Evolutionary conservation across 2,888 invertebrate species (phyloP).

Genomic region (Teleogryllus oceanicus): DNA sequence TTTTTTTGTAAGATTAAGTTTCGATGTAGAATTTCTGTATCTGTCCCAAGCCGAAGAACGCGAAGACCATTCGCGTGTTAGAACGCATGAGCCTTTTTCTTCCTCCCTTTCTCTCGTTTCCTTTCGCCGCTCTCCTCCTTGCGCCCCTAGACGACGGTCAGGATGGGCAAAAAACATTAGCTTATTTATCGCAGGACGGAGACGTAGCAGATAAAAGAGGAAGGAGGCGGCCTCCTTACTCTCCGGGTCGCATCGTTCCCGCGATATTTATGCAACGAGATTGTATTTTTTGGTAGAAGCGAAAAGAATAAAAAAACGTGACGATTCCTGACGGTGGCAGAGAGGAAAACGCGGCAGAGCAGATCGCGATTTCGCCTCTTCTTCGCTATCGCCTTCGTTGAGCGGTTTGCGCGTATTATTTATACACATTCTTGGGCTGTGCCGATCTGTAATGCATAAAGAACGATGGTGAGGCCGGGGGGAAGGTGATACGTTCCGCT

Average conservation of each 20-base stretch:
- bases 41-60: too few relatives aligned
- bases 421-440: not conserved
- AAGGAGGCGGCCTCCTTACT: not conserved
- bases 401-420: not conserved
- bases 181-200: not conserved
- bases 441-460: not conserved
- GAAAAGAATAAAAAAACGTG: not conserved
- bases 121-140: too few relatives aligned
- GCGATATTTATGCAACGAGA: constrained; percentile 3
- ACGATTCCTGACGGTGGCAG: not conserved
- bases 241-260: not conserved
- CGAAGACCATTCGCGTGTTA: too few relatives aligned
- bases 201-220: not conserved
- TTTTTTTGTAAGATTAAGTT: too few relatives aligned
- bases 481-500: not conserved
- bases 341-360: not conserved
- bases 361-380: not conserved
- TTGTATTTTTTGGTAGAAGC: not conserved
- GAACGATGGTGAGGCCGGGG: not conserved
- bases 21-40: too few relatives aligned
- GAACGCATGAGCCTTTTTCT: too few relatives aligned
- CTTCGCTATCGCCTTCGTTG: not conserved
- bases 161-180: too few relatives aligned
- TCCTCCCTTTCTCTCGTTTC: too few relatives aligned
- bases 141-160: too few relatives aligned